These are phyloP conservation scores for Xenopus tropicalis DNA, from an alignment of 2,113 vertebrate genomes.

Conservation along the genomic window DNA sequence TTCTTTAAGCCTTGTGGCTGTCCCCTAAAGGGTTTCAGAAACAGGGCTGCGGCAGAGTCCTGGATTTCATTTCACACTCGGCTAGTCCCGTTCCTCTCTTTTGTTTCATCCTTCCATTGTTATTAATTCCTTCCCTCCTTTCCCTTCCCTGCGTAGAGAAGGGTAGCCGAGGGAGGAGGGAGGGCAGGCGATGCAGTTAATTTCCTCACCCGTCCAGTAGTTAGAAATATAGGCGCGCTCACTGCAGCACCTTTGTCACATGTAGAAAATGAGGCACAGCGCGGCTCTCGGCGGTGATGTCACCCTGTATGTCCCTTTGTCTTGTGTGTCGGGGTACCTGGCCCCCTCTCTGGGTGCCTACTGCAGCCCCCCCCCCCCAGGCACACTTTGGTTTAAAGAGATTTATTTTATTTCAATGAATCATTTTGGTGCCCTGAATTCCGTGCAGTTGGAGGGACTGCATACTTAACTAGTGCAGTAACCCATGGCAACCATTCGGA, in stretches of 20 bases:
- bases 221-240: constrained; percentile 23
- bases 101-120: constrained; percentile 40
- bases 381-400: too few species aligned
- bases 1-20: too few species aligned
- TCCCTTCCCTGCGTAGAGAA: constrained; percentile 14
- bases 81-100: constrained; percentile 32
- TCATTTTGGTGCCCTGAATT: too few species aligned
- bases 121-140: constrained; percentile 39
- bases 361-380: too few species aligned
- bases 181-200: constrained; percentile 15
- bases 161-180: constrained; percentile 6
- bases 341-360: neutral
- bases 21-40: neutral
- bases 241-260: constrained; percentile 40
- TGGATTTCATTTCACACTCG: constrained; percentile 39
- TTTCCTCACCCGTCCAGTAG: constrained; percentile 28
- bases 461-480: too few species aligned
- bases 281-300: constrained; percentile 9
- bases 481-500: too few species aligned
- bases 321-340: constrained; percentile 6
- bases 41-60: constrained; percentile 10
- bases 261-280: neutral
- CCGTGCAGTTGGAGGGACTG: too few species aligned
- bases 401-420: too few species aligned
- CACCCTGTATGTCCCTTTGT: constrained; percentile 24